Conservation (phyloP, 2,888 invertebrate species). For the Machimus rusticus region DNA sequence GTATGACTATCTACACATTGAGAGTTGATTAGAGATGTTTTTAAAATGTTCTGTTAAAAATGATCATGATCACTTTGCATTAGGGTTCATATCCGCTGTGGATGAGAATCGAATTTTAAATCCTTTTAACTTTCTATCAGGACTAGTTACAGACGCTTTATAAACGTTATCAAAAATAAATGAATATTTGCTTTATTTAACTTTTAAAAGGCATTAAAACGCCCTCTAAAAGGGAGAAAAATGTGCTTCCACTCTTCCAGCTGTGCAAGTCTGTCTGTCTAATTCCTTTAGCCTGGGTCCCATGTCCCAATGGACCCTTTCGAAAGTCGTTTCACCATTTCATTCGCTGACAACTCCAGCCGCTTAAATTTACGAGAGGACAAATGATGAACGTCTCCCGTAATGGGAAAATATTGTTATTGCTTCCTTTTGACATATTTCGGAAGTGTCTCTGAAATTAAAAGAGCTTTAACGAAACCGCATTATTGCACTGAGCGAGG, state of each 20-base stretch:
- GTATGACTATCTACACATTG: no score
- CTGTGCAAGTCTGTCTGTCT: background rate
- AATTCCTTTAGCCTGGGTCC: background rate
- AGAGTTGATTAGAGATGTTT: no score
- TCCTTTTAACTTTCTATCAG: background rate
- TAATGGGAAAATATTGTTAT: background rate
- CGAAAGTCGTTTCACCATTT: background rate
- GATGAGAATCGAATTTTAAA: background rate
- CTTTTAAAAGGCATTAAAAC: background rate
- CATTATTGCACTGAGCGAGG: constrained; percentile 6
- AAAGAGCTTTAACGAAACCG: constrained; percentile 23
- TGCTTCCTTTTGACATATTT: constrained; percentile 10
- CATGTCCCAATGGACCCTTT: background rate
- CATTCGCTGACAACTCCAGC: background rate
- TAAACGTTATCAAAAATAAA: background rate
- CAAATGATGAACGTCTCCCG: background rate
- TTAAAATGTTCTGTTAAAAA: no score
- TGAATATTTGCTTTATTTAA: background rate
- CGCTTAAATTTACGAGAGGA: background rate
- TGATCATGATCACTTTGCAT: no score
- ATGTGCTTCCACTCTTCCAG: background rate
- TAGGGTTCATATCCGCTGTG: no score
- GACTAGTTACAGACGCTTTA: background rate
- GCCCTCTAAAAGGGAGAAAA: background rate
- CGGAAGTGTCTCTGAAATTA: constrained; percentile 1